These are phyloP conservation scores for Lithobates pipiens DNA, from an alignment of 2,797 vertebrate species.

Conservation along the genomic window DNA sequence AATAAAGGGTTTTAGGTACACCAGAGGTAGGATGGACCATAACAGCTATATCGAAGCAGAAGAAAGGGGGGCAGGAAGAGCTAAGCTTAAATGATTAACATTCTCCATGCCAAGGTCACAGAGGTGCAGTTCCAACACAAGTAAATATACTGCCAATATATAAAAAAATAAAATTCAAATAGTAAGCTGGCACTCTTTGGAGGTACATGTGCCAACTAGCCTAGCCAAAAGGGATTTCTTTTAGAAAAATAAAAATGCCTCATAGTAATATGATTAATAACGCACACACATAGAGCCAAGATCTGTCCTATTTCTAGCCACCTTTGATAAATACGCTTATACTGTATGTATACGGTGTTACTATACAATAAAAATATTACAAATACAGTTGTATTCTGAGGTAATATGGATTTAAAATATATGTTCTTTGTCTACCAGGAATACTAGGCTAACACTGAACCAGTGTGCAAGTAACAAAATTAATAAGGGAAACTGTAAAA, in stretches of 20 bases:
- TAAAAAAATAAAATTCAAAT: slow-evolving; percentile 49
- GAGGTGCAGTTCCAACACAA: slow-evolving; percentile 51
- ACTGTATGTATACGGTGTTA: not conserved
- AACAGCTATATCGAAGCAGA: slow-evolving; percentile 25
- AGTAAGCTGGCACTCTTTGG: slow-evolving; percentile 45
- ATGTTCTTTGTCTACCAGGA: not conserved
- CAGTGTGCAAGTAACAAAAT: too few species aligned
- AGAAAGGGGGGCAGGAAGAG: slow-evolving; percentile 45
- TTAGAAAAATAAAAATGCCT: slow-evolving; percentile 25
- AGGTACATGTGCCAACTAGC: slow-evolving; percentile 33
- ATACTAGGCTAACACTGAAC: not conserved
- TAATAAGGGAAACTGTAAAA: too few species aligned
- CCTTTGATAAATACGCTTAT: not conserved
- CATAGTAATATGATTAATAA: slow-evolving; percentile 39
- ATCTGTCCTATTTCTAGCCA: not conserved
- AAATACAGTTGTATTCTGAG: too few species aligned
- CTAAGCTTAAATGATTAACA: slow-evolving; percentile 47
- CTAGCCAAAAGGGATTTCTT: slow-evolving; percentile 40
- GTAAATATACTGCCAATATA: slow-evolving; percentile 54
- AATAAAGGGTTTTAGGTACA: not conserved
- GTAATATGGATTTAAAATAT: too few species aligned
- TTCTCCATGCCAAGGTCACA: slow-evolving; percentile 48
- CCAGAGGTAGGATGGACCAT: slow-evolving; percentile 18
- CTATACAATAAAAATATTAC: not conserved
- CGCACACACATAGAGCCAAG: not conserved